Conservation (phyloP, 2,797 vertebrate species). For the Orientallactaga sibirica region DNA sequence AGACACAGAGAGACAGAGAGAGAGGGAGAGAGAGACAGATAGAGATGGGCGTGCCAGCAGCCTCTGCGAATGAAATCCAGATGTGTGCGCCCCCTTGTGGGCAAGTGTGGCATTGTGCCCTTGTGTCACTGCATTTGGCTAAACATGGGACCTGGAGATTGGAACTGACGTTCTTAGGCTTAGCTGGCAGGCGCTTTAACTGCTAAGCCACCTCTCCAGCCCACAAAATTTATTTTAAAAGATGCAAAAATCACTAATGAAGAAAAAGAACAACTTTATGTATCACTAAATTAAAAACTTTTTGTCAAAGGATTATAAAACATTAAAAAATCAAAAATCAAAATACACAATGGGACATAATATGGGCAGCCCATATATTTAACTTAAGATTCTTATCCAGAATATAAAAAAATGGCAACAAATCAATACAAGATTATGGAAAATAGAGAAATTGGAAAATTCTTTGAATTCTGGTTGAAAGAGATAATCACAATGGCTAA, state of each 20-base stretch:
- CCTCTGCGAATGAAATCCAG: too few relatives aligned
- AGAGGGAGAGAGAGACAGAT: too few relatives aligned
- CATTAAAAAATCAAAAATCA: neutral
- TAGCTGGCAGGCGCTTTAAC: too few relatives aligned
- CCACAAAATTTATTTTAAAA: neutral
- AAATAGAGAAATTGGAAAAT: constrained; percentile 2
- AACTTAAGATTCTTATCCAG: neutral
- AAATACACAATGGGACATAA: constrained; percentile 8
- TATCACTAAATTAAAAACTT: constrained; percentile 47
- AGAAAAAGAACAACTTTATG: neutral
- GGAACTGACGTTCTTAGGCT: too few relatives aligned
- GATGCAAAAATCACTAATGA: neutral
- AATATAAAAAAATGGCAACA: neutral
- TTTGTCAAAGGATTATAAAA: constrained; percentile 18
- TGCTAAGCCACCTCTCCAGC: too few relatives aligned
- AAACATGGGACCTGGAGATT: too few relatives aligned
- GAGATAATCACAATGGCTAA: neutral
- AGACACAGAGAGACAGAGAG: too few relatives aligned
- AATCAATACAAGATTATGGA: constrained; percentile 46
- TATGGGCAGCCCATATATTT: constrained; percentile 5
- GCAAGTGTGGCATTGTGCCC: too few relatives aligned
- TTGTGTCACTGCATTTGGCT: too few relatives aligned
- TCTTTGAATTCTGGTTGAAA: neutral
- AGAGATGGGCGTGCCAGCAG: too few relatives aligned
- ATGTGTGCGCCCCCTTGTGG: too few relatives aligned